These are phyloP conservation scores for Mesaphorura yosii DNA, from an alignment of 1,140 invertebrate species.

Conservation along the genomic window DNA sequence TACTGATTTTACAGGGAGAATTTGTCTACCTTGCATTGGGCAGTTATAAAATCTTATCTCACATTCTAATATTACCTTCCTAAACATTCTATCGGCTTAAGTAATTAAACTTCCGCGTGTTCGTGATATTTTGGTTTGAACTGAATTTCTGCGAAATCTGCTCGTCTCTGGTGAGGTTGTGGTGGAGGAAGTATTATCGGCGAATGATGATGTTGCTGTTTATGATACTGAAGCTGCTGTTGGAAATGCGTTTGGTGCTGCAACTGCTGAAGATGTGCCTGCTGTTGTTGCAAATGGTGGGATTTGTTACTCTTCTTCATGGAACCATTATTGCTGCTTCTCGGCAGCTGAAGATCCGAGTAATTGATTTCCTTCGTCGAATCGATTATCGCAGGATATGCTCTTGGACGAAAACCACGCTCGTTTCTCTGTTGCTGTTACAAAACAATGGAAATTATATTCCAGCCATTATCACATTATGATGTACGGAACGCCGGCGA, in stretches of 20 bases:
- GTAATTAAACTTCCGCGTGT: slow-evolving; percentile 31
- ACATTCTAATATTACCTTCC: too few relatives aligned
- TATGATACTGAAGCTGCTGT: neutral
- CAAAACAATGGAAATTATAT: neutral
- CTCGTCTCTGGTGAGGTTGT: too few relatives aligned
- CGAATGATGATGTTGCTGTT: too few relatives aligned
- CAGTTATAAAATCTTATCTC: too few relatives aligned
- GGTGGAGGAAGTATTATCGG: too few relatives aligned
- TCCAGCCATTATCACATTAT: neutral
- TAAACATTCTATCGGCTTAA: too few relatives aligned
- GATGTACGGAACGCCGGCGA: neutral
- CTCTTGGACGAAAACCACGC: slow-evolving; percentile 19
- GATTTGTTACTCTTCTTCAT: slow-evolving; percentile 31
- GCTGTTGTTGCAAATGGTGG: slow-evolving; percentile 15
- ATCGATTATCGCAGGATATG: slow-evolving; percentile 17
- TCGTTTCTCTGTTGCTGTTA: slow-evolving; percentile 7
- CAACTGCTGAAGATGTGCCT: slow-evolving; percentile 12
- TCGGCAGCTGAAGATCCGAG: slow-evolving; percentile 30
- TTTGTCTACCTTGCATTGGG: too few relatives aligned
- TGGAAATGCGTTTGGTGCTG: slow-evolving; percentile 1
- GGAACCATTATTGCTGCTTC: slow-evolving; percentile 29
- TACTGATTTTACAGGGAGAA: too few relatives aligned
- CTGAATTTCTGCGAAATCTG: too few relatives aligned
- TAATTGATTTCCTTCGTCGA: slow-evolving; percentile 30
- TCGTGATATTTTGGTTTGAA: slow-evolving; percentile 30